Percentiles rank a stretch among this genome's conserved stretches.
These are phyloP conservation scores for Lutraria lutraria DNA, from an alignment of 2,888 invertebrate genomes.

Conservation along the genomic window DNA sequence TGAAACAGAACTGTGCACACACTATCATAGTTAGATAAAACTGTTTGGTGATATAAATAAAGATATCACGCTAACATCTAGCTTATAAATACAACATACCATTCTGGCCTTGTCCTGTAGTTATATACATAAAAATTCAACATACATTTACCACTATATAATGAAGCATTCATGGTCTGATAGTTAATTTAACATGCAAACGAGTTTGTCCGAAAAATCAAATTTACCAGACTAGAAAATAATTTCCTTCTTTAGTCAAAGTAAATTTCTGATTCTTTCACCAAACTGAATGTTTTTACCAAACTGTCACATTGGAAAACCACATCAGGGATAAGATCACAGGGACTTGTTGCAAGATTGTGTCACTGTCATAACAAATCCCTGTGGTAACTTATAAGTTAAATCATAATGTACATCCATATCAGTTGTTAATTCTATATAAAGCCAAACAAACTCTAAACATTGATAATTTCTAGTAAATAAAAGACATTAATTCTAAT, in stretches of 20 bases:
- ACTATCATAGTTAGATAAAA: too few relatives aligned
- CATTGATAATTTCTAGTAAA: not conserved
- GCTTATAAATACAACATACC: conserved; percentile 30
- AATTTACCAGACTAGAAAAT: too few relatives aligned
- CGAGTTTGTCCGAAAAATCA: not conserved
- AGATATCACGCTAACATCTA: conserved; percentile 3
- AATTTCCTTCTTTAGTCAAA: too few relatives aligned
- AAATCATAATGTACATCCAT: not conserved
- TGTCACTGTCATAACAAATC: not conserved
- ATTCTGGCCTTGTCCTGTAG: conserved; percentile 28
- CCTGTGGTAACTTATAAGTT: not conserved
- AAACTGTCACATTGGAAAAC: too few relatives aligned
- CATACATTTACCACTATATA: not conserved
- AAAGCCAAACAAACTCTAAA: not conserved
- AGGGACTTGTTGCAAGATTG: not conserved
- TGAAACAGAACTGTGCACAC: conserved; percentile 21
- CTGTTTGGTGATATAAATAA: not conserved
- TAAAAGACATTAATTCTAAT: not conserved
- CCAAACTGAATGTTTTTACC: too few relatives aligned
- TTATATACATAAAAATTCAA: conserved; percentile 19
- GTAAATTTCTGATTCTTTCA: too few relatives aligned
- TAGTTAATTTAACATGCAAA: not conserved
- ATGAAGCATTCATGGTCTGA: not conserved
- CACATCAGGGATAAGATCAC: not conserved
- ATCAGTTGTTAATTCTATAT: not conserved